A percentile compares a stretch with the other conserved stretches of the same genome.
phyloP scores from a whole-genome alignment of 23 tunicate species.

The Trididemnum nubilum region DNA sequence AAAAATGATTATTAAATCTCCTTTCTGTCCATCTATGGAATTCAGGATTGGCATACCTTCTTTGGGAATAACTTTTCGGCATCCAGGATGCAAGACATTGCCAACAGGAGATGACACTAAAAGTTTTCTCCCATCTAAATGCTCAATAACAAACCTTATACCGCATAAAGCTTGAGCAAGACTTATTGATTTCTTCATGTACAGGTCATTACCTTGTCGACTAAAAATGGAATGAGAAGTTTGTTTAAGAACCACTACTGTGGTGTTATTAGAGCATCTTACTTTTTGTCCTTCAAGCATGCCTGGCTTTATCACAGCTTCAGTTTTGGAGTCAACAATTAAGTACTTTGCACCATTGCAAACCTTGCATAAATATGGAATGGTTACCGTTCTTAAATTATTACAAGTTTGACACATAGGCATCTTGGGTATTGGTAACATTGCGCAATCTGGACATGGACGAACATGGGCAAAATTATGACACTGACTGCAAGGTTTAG shows the following conservation, averaged over 20 bases:
- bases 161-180: conserved; percentile 64
- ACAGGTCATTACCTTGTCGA: conserved; percentile 63
- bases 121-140: conserved; percentile 57
- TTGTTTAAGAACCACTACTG: conserved; percentile 14
- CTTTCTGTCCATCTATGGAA: conserved; percentile 23
- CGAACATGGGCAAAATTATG: not conserved
- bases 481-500: not conserved
- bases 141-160: conserved; percentile 25
- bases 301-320: conserved; percentile 22
- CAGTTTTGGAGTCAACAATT: not conserved
- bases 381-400: not conserved
- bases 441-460: conserved; percentile 5
- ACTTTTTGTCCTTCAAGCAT: conserved; percentile 22
- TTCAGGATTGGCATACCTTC: conserved; percentile 70
- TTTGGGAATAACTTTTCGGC: conserved; percentile 31
- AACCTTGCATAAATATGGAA: not conserved
- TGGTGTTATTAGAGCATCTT: not conserved
- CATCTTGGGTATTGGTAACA: not conserved
- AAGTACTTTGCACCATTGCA: conserved; percentile 20
- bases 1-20: conserved; percentile 55
- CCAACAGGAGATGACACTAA: conserved; percentile 25
- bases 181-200: conserved; percentile 31
- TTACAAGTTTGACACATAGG: not conserved
- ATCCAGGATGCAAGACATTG: conserved; percentile 48
- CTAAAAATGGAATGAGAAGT: conserved; percentile 32